phyloP scores from a whole-genome alignment of 2,797 vertebrate genomes.

The Ispidina picta region DNA sequence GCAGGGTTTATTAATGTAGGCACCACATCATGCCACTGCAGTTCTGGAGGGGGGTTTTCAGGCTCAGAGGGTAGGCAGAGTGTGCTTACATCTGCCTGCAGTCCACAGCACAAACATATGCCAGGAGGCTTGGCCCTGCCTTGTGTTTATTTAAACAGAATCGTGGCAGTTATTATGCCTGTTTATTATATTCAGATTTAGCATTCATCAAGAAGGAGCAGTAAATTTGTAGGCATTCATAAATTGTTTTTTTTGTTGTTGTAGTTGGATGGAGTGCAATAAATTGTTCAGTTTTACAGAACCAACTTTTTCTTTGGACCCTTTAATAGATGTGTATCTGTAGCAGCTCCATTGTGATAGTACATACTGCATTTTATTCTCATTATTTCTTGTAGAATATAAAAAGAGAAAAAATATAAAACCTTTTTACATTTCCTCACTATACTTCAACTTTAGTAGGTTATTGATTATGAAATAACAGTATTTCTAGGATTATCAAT shows the following conservation, averaged over 20 bases:
- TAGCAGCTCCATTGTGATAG: not conserved
- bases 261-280: not conserved
- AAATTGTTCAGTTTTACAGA: not conserved
- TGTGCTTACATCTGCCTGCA: constrained; percentile 4
- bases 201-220: not conserved
- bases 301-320: not conserved
- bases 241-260: not conserved
- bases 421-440: not conserved
- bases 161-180: not conserved
- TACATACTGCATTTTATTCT: not conserved
- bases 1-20: constrained; percentile 22
- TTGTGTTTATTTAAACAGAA: not conserved
- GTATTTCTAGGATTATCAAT: not conserved
- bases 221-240: not conserved
- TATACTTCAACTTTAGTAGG: not conserved
- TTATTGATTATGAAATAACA: not conserved
- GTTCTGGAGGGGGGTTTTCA: not conserved
- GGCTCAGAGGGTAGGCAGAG: not conserved
- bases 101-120: not conserved
- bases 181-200: not conserved
- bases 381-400: not conserved
- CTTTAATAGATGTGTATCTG: not conserved
- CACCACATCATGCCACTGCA: constrained; percentile 6
- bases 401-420: not conserved
- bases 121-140: not conserved